Conservation (phyloP, 2,888 invertebrate species). For the Nasonovia ribisnigri region DNA sequence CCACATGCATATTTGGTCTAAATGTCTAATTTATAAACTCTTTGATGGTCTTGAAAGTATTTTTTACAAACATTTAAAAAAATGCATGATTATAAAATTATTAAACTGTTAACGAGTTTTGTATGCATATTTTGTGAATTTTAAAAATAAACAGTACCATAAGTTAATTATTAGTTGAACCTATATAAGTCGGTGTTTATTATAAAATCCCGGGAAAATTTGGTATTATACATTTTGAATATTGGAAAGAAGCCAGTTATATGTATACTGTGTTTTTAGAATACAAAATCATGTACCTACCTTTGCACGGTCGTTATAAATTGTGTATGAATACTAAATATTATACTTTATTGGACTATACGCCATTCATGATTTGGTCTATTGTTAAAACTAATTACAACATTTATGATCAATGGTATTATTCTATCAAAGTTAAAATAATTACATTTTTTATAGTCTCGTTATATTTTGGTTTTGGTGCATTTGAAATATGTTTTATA, state of each 20-base stretch:
- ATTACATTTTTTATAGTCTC: background rate
- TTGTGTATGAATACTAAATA: background rate
- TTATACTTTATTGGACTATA: background rate
- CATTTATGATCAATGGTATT: background rate
- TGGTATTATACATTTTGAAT: background rate
- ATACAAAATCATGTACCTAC: background rate
- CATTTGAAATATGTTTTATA: background rate
- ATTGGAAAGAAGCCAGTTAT: background rate
- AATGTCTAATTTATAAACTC: background rate
- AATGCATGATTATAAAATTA: background rate
- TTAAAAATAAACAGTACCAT: background rate
- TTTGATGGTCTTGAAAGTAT: background rate
- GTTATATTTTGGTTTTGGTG: background rate
- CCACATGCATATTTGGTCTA: background rate
- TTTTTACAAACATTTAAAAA: background rate
- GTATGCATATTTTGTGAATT: background rate
- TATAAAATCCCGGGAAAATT: background rate
- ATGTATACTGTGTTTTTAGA: background rate
- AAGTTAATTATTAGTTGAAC: background rate
- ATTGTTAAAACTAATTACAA: no score
- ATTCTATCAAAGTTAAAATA: background rate
- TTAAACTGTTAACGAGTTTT: background rate
- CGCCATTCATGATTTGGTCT: background rate
- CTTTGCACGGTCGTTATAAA: background rate
- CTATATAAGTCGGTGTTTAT: background rate